Conservation (phyloP, 2,797 vertebrate species). For the Coranthus polyacanthus region DNA sequence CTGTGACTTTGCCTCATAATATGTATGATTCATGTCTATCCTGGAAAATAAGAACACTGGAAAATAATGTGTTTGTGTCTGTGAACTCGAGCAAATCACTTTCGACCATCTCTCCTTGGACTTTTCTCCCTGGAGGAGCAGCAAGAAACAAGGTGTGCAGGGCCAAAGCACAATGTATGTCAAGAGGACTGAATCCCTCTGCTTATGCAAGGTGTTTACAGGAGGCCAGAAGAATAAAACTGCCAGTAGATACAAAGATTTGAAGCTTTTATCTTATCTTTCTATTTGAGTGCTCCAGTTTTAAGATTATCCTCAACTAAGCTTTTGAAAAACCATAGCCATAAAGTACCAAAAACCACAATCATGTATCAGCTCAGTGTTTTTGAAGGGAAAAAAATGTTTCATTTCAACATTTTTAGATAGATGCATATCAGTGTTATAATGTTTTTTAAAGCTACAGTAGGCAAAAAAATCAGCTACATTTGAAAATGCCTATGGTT, state of each 20-base stretch:
- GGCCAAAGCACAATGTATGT: conserved; percentile 28
- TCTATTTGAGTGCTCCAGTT: too few relatives aligned
- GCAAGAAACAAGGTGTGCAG: conserved; percentile 43
- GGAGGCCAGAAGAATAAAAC: conserved; percentile 11
- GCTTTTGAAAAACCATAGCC: too few relatives aligned
- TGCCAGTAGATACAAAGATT: not conserved
- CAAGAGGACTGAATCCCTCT: conserved; percentile 53
- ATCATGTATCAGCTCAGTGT: too few relatives aligned
- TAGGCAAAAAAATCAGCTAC: too few relatives aligned
- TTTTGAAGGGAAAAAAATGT: too few relatives aligned
- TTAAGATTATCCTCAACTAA: too few relatives aligned
- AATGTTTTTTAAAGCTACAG: too few relatives aligned
- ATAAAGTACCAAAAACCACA: too few relatives aligned
- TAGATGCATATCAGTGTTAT: too few relatives aligned
- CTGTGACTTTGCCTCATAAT: not conserved
- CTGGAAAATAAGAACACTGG: conserved; percentile 38
- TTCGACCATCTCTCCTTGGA: conserved; percentile 50
- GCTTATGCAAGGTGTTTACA: conserved; percentile 62
- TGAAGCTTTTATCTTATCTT: too few relatives aligned
- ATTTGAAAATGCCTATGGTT: too few relatives aligned
- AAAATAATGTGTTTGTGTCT: conserved; percentile 59
- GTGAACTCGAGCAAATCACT: conserved; percentile 49
- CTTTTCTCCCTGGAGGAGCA: conserved; percentile 38
- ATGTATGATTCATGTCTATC: conserved; percentile 9
- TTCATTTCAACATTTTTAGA: too few relatives aligned